These are phyloP conservation scores for Alaudala cheleensis DNA, from an alignment of 2,113 vertebrate species.

Conservation along the genomic window DNA sequence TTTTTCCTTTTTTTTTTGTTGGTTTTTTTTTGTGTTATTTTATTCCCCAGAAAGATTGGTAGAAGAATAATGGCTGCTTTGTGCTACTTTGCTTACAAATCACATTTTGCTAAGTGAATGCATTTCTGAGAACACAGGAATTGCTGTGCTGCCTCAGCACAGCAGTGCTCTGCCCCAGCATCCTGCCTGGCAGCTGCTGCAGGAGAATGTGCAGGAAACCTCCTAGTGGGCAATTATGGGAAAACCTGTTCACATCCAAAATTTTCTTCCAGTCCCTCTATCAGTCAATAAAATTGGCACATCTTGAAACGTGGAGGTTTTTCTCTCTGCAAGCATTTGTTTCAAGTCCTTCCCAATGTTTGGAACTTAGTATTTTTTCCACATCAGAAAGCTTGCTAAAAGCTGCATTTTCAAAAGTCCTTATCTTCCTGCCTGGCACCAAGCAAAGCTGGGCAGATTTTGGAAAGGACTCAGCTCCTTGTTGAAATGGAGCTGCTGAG, in stretches of 20 bases:
- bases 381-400: background rate
- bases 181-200: constrained; percentile 41
- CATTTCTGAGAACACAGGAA: constrained; percentile 25
- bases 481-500: background rate
- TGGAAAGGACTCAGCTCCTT: background rate
- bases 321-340: background rate
- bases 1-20: background rate
- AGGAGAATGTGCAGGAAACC: constrained; percentile 22
- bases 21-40: background rate
- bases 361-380: background rate
- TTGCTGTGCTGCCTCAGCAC: constrained; percentile 45
- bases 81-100: constrained; percentile 23
- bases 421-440: background rate
- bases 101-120: constrained; percentile 31
- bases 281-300: constrained; percentile 18
- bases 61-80: background rate
- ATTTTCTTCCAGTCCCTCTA: background rate
- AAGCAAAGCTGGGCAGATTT: constrained; percentile 1
- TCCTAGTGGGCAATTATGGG: constrained; percentile 44
- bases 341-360: background rate
- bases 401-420: background rate
- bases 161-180: constrained; percentile 32
- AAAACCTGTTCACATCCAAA: constrained; percentile 25
- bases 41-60: background rate
- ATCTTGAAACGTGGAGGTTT: background rate